Evolutionary conservation across 2,888 invertebrate species (phyloP).

Genomic region (Dicyrtomina minuta): DNA sequence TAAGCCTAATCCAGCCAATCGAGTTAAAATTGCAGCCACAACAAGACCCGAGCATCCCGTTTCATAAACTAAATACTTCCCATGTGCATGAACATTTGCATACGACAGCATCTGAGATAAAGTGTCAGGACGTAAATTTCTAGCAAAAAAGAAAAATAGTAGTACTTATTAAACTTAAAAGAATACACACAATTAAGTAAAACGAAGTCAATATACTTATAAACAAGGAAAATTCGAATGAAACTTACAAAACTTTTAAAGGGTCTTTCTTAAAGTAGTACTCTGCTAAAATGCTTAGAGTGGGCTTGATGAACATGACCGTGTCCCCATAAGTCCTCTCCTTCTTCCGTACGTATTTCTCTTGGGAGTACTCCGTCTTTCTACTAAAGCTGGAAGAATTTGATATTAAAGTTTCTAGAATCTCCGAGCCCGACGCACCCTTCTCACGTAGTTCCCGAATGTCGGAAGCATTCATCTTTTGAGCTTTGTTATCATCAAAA

Average conservation of each 20-base stretch:
- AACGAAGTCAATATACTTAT: no score
- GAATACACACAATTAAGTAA: no score
- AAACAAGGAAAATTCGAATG: no score
- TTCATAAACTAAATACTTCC: constrained; percentile 78
- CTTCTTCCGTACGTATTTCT: constrained; percentile 93
- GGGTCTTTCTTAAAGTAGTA: constrained; percentile 81
- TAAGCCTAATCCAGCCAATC: constrained; percentile 64
- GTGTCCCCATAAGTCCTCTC: constrained; percentile 88
- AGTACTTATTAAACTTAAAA: no score
- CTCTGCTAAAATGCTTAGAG: constrained; percentile 76
- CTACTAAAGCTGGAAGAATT: constrained; percentile 86
- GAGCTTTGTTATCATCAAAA: constrained; percentile 74
- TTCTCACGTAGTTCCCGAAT: constrained; percentile 76
- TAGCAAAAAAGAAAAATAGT: constrained; percentile 51
- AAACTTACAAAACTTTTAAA: constrained; percentile 62
- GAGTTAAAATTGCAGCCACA: constrained; percentile 76
- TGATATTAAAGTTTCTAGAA: constrained; percentile 81
- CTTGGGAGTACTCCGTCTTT: constrained; percentile 84
- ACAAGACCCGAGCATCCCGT: constrained; percentile 83
- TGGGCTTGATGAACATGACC: constrained; percentile 76
- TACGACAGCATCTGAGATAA: constrained; percentile 83
- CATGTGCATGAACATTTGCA: constrained; percentile 75
- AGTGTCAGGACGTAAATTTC: constrained; percentile 79
- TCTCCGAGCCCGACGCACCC: constrained; percentile 75
- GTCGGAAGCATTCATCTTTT: constrained; percentile 78